These are phyloP conservation scores for Erythrocercus mccallii DNA, from an alignment of 2,113 vertebrate species.

Conservation along the genomic window DNA sequence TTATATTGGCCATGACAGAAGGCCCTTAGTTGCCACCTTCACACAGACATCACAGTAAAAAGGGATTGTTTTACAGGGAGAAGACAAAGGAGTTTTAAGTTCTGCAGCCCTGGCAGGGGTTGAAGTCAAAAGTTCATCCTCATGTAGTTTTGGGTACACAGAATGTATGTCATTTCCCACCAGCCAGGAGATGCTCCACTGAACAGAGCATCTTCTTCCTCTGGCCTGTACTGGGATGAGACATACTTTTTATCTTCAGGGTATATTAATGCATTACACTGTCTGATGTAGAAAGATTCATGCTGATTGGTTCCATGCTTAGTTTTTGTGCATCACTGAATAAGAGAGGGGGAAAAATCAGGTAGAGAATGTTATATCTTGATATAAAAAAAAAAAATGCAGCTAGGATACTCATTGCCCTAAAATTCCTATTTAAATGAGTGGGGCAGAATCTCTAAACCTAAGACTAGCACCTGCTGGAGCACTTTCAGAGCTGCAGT, in stretches of 20 bases:
- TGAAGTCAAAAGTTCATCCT: constrained; percentile 51
- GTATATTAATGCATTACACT: not conserved
- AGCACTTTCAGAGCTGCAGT: not conserved
- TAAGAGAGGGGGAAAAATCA: fast-evolving
- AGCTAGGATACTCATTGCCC: not conserved
- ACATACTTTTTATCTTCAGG: not conserved
- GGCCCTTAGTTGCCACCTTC: constrained; percentile 23
- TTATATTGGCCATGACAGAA: constrained; percentile 43
- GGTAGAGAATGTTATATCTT: not conserved
- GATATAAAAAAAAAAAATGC: not conserved
- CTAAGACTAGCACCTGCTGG: not conserved
- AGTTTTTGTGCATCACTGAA: not conserved
- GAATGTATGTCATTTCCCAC: not conserved
- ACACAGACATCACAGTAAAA: not conserved
- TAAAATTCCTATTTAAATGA: not conserved
- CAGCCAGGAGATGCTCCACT: not conserved
- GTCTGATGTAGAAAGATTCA: not conserved
- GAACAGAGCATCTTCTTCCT: not conserved
- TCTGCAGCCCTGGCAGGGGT: not conserved
- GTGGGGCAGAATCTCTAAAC: not conserved
- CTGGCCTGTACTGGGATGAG: not conserved
- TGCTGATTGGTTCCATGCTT: not conserved
- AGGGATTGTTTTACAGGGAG: constrained; percentile 14
- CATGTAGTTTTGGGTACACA: not conserved
- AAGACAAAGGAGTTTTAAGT: constrained; percentile 38